Base-by-base conservation (phyloP, 2,888 invertebrate species). In the Zelleria hepariella region DNA sequence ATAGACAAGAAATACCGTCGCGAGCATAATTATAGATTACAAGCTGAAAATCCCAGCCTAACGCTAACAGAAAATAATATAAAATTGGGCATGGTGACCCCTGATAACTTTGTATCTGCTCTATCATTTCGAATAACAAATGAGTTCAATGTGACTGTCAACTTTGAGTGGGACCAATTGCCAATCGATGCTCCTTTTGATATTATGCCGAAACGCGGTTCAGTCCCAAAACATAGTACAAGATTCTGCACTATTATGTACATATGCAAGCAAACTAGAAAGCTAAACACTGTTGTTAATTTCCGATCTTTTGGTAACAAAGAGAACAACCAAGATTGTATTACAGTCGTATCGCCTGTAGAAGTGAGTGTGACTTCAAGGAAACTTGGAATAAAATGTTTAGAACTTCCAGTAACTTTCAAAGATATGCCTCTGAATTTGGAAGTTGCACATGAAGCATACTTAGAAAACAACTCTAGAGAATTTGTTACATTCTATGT, bases 391-490 rank as follows among this genome's bases (percentile, higher is more conserved):
- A 78, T 88, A 58, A 87, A 86, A 62, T 88, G 87, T 70, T 68
- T 85, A 62, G 78, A 84, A 66, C 68, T 69, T 54, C 64, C 71
- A 1, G 71, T 87, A 26, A 26, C 67, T 32, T 85, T 88, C 59
- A 86, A 83, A 74, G 86, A 87, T 59, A 76, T 88, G 60, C 74
- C 85, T 21, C 70, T 88, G 57, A 85, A 89, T 63, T 72, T 87
- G 58, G 78, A 81, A 69, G 72, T 74, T 0, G 62, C 70, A 26
- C 84, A 87, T 65, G 89, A 77, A 66, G 80, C 91, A 0, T 83
- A 83, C 66, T 67, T 92, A 42, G 84, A 81, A 66, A 92, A 92
- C 71, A 82, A 86, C 20, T 85, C 91, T 1, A 85, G 90, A 62
- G 89, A 90, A 68, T 76, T 85, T 53, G 88, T 89, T 0, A 67